A percentile compares a stretch with the other conserved stretches of the same genome.
These are phyloP conservation scores for Spisula solida DNA, from an alignment of 2,888 invertebrate genomes.

Conservation along the genomic window DNA sequence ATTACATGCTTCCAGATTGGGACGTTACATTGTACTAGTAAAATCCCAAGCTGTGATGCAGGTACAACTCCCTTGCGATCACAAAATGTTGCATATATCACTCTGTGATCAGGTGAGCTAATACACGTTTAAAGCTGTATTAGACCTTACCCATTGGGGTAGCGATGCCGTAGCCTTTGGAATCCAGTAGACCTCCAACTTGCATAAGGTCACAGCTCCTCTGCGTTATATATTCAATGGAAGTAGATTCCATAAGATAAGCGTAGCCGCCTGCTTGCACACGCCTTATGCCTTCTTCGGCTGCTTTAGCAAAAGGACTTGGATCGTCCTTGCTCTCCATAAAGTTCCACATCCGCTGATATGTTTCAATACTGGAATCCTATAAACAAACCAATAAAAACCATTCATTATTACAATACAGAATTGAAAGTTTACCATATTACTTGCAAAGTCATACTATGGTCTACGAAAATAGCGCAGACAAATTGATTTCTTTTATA, in stretches of 20 bases:
- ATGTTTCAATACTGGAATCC: conserved; percentile 93
- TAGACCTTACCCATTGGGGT: conserved; percentile 93
- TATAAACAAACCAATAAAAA: conserved; percentile 84
- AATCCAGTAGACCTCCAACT: conserved; percentile 96
- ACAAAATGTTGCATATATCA: no score
- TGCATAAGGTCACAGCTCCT: conserved; percentile 98
- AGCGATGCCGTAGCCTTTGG: conserved; percentile 98
- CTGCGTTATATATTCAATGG: conserved; percentile 96
- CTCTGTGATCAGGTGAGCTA: no score
- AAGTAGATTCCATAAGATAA: conserved; percentile 99
- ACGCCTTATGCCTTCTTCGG: conserved; percentile 96
- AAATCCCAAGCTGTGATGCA: no score
- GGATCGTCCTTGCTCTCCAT: conserved; percentile 93
- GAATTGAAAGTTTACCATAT: no score
- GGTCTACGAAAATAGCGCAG: no score
- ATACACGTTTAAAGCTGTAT: no score
- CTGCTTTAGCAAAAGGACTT: conserved; percentile 95
- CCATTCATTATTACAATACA: background rate
- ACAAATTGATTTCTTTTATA: no score
- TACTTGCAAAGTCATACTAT: no score
- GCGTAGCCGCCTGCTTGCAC: conserved; percentile 96
- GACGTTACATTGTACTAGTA: no score
- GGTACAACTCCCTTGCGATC: no score
- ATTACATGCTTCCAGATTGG: no score
- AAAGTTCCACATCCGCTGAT: conserved; percentile 93